Base-by-base conservation (phyloP, 2,888 invertebrate species). In the Neuroscelio doddi region DNA sequence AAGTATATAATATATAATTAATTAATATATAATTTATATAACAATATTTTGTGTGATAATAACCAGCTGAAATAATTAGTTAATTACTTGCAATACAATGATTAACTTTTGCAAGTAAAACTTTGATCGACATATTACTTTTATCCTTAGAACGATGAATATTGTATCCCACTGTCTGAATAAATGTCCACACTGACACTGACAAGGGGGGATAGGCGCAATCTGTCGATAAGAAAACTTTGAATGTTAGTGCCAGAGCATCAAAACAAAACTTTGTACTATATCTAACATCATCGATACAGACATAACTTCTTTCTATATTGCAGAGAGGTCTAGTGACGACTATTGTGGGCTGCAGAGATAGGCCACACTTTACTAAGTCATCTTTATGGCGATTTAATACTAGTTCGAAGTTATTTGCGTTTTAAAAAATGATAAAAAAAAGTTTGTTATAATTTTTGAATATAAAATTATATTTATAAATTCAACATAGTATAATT, bases 291-390 rank as follows among this genome's bases (percentile, higher is more conserved):
- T 49, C 49, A 16, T 50, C 44, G 3, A 57, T 9, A 27, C 49
- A 32, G 1, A 50, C 36, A 29, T 57, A 57, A 16, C 15, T 42
- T 1, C 21, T 29, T 10, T 15, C 32, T 5, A 57, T 36, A 1
- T 44, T 47, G 26, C 41, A 57, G 1, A 57, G 12, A 34, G 41
- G 9, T 32, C 57, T 49, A 7, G 39, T 27, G 12, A 36, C 1
- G 8, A 57, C 44, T 12, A 57, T 32, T 3, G 49, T 57, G 0
- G 57, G 57, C 27, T 57, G 57, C 3, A 57, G 26, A 8, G 38
- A 32, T 1, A 49, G n/a, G 1, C 49, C 49, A 26, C 10, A 0
- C 26, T 56, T 56, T 12, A 2, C 3, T n/a, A 38, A 14, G 14
- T 55, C 29, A 9, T 26, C 9, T 30, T 15, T 29, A 17, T 55